Evolutionary conservation across 2,888 invertebrate species (phyloP).

Genomic region (Parnassius mnemosyne): DNA sequence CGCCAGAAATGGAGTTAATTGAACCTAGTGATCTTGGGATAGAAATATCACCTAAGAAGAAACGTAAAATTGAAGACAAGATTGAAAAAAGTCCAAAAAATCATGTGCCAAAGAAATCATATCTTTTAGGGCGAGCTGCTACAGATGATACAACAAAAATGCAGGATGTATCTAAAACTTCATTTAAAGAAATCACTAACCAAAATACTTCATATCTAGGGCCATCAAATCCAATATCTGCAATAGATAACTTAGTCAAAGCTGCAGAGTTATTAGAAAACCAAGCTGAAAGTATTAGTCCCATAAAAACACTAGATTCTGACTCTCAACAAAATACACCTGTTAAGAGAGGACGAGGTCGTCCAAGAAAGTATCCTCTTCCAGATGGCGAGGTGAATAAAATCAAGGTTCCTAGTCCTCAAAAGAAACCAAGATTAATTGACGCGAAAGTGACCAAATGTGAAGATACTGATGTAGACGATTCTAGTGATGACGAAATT

Average conservation of each 20-base stretch:
- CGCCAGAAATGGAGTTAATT: conserved; percentile 70
- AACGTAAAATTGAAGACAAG: conserved; percentile 60
- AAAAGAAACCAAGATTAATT: conserved; percentile 62
- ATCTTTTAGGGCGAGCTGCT: conserved; percentile 56
- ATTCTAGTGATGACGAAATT: conserved; percentile 49
- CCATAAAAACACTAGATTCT: conserved; percentile 33
- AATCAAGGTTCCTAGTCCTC: conserved; percentile 52
- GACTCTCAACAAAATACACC: conserved; percentile 52
- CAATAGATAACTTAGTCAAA: conserved; percentile 71
- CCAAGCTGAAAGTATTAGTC: conserved; percentile 52
- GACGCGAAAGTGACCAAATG: conserved; percentile 49
- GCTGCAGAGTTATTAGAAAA: conserved; percentile 72
- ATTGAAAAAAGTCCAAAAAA: conserved; percentile 53
- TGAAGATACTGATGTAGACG: conserved; percentile 50
- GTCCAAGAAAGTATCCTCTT: conserved; percentile 70
- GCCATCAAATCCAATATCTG: conserved; percentile 57
- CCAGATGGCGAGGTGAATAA: conserved; percentile 47
- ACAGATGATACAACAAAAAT: conserved; percentile 42
- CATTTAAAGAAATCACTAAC: conserved; percentile 41
- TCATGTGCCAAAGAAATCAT: conserved; percentile 66
- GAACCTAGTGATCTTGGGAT: conserved; percentile 63
- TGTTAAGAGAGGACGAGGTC: conserved; percentile 67
- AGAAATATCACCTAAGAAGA: conserved; percentile 64
- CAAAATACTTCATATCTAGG: conserved; percentile 40
- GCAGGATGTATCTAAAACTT: conserved; percentile 38